phyloP scores from a whole-genome alignment of 92 coral and sea anemone species.

The Porites cylindrica region DNA sequence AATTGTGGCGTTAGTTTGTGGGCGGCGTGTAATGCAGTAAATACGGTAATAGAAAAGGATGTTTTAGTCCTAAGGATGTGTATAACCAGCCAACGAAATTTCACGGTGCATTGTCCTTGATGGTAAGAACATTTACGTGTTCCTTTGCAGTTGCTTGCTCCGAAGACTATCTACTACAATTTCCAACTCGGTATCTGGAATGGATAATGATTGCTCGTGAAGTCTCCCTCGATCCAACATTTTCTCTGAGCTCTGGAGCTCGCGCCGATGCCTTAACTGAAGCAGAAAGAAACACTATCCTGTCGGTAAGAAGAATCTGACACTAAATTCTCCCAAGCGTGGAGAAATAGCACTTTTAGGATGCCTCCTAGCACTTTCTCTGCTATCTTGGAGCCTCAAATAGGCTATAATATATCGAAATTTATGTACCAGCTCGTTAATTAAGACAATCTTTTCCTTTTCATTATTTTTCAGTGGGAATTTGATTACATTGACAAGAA shows the following conservation, averaged over 20 bases:
- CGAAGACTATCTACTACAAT: slow-evolving; percentile 52
- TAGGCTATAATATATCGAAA: neutral
- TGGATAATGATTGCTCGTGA: slow-evolving; percentile 82
- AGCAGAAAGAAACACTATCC: slow-evolving; percentile 59
- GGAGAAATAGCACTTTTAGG: neutral
- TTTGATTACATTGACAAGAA: slow-evolving; percentile 67
- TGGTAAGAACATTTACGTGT: too few relatives aligned
- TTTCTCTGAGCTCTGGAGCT: slow-evolving; percentile 25
- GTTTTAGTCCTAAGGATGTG: too few relatives aligned
- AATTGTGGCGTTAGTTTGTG: too few relatives aligned
- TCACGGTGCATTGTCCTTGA: neutral
- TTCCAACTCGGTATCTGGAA: slow-evolving; percentile 84
- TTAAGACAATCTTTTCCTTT: neutral
- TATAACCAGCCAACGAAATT: too few relatives aligned
- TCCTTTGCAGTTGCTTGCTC: slow-evolving; percentile 41
- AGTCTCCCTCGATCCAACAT: slow-evolving; percentile 49
- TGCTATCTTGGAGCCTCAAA: too few relatives aligned
- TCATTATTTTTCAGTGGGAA: slow-evolving; percentile 70
- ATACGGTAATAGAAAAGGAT: too few relatives aligned
- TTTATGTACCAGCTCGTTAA: too few relatives aligned
- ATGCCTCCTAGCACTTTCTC: too few relatives aligned
- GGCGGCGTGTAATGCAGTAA: too few relatives aligned
- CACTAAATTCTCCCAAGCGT: neutral
- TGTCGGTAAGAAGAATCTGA: slow-evolving; percentile 50
- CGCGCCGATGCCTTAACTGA: slow-evolving; percentile 73